Conservation (phyloP, 2,797 vertebrate genomes). For the Rhabdomys pumilio region DNA sequence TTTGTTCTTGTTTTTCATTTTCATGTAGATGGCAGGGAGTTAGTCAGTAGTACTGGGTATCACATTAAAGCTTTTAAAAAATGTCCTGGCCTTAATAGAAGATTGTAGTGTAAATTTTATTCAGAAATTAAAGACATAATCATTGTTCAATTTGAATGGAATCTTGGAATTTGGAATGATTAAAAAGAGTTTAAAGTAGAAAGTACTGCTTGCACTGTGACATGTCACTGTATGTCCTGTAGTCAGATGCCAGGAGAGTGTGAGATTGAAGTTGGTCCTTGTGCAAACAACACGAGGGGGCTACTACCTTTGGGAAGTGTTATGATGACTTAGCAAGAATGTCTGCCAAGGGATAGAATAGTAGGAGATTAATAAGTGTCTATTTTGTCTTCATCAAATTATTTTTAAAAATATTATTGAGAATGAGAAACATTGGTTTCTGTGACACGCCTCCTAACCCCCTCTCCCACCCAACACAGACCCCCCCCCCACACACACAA, state of each 20-base stretch:
- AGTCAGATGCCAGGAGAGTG: background rate
- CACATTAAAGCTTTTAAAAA: background rate
- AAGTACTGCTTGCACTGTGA: background rate
- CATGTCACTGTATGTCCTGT: background rate
- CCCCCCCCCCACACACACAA: too few species aligned
- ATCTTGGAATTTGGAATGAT: constrained; percentile 22
- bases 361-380: background rate
- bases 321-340: constrained; percentile 1
- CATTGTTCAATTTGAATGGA: constrained; percentile 14
- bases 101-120: constrained; percentile 24
- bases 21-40: background rate
- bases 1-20: background rate
- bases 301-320: background rate
- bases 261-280: background rate
- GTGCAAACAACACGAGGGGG: background rate
- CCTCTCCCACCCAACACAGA: background rate
- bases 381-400: constrained; percentile 50
- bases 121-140: constrained; percentile 22
- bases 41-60: background rate
- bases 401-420: constrained; percentile 51
- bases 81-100: background rate
- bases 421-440: background rate
- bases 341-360: background rate
- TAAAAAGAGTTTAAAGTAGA: constrained; percentile 25
- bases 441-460: background rate